Percentiles rank a stretch among this genome's conserved stretches.
These are phyloP conservation scores for Delphinus delphis DNA, from an alignment of 2,113 vertebrate species.

Conservation along the genomic window DNA sequence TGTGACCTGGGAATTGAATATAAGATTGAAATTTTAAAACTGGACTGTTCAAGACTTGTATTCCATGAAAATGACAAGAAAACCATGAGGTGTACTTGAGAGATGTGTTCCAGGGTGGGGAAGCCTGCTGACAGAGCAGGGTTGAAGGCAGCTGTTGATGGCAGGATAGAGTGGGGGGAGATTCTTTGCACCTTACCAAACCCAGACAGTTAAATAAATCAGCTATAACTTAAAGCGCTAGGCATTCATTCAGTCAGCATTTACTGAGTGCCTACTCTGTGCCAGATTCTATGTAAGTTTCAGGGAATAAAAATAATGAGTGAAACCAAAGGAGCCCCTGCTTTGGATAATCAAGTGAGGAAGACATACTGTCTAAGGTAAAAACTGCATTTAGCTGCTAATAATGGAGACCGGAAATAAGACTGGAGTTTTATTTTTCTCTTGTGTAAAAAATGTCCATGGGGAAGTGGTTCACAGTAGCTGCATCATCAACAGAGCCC, in stretches of 20 bases:
- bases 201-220: neutral
- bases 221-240: neutral
- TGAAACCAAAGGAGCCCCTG: neutral
- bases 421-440: neutral
- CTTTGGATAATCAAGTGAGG: neutral
- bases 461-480: neutral
- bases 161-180: too few relatives aligned
- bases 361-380: neutral
- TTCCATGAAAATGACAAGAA: neutral
- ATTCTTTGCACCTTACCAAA: neutral
- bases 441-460: neutral
- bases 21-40: neutral
- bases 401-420: neutral
- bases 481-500: neutral
- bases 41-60: neutral
- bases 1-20: neutral
- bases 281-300: neutral
- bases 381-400: neutral
- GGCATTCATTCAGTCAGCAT: neutral
- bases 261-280: neutral
- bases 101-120: neutral
- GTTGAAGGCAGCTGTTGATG: neutral
- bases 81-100: neutral
- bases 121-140: neutral
- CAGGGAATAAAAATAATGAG: neutral